Conservation (phyloP, 2,113 vertebrate genomes). For the Caranx melampygus region DNA sequence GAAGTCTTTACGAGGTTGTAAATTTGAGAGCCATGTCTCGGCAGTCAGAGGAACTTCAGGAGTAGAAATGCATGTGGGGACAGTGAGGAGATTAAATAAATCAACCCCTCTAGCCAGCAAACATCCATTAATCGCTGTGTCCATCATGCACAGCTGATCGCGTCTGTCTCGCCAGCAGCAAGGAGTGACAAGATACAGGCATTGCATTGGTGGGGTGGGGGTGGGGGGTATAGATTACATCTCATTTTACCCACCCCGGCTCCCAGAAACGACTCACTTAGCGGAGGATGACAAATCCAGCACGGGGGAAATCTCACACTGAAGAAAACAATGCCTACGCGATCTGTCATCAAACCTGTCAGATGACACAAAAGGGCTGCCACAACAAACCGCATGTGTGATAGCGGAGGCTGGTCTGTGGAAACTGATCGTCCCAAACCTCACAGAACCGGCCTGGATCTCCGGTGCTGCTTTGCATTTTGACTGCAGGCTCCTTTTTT, state of each 20-base stretch:
- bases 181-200: conserved; percentile 50
- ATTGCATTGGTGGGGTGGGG: conserved; percentile 2
- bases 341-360: conserved; percentile 78
- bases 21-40: conserved; percentile 73
- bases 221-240: conserved; percentile 65
- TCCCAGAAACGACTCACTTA: conserved; percentile 69
- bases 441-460: conserved; percentile 23
- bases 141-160: conserved; percentile 71
- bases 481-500: conserved; percentile 5
- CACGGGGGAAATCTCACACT: conserved; percentile 47
- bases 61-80: conserved; percentile 64
- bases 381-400: conserved; percentile 66
- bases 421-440: conserved; percentile 23
- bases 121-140: conserved; percentile 74
- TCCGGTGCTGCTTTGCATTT: conserved; percentile 46
- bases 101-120: conserved; percentile 58
- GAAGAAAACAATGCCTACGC: conserved; percentile 60
- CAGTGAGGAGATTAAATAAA: conserved; percentile 69
- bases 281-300: conserved; percentile 66
- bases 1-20: conserved; percentile 79
- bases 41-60: conserved; percentile 69
- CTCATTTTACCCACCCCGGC: conserved; percentile 50
- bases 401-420: conserved; percentile 47
- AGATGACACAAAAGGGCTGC: conserved; percentile 61
- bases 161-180: conserved; percentile 40